Evolutionary conservation across 2,797 vertebrate genomes (phyloP), one percentile per base, ranked within the genome.

Genomic region (Cuculus canorus): DNA sequence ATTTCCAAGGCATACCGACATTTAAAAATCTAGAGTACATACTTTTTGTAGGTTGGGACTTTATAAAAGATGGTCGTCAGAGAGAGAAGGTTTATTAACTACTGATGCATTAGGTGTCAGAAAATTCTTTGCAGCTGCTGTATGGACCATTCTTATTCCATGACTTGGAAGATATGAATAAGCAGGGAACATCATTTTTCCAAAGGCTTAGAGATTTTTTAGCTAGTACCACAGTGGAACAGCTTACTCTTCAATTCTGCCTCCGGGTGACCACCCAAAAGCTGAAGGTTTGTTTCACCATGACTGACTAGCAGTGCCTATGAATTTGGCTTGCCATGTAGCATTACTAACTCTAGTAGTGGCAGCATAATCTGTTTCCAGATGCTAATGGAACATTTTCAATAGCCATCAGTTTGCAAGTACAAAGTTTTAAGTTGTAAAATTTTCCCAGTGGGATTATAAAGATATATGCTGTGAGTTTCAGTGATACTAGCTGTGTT

Each of bases 1-100:
- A 98, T 98, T 99, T 99, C 97, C 97, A 98, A 98, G 98, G 92
- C 97, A 96, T 93, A 98, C 96, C 97, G 98, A 98, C 98, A 98
- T 98, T 99, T 98, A 98, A 98, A 98, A 99, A 98, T 98, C 98
- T 65, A 98, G 93, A 98, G 97, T 97, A 96, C 84, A 63, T 97
- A 95, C 96, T 97, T 98, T 96, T 97, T 96, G 96, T 97, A 91
- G 93, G 86, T 87, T 93, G 59, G 82, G 73, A 96, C 95, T 95
- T 93, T 60, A 90, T 92, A 76, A 84, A 82, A 92, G 83, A 65
- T 68, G 60, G 76, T 95, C 7, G 4, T 92, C 88, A 81, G 72
- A 69, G 72, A 79, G 88, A 82, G 89, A 95, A 92, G 88, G 92
- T 95, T 95, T 97, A 96, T 95, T 97, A 97, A 83, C 80, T 95